Base-by-base conservation (phyloP, 2,113 vertebrate genomes). In the Tragelaphus strepsiceros region DNA sequence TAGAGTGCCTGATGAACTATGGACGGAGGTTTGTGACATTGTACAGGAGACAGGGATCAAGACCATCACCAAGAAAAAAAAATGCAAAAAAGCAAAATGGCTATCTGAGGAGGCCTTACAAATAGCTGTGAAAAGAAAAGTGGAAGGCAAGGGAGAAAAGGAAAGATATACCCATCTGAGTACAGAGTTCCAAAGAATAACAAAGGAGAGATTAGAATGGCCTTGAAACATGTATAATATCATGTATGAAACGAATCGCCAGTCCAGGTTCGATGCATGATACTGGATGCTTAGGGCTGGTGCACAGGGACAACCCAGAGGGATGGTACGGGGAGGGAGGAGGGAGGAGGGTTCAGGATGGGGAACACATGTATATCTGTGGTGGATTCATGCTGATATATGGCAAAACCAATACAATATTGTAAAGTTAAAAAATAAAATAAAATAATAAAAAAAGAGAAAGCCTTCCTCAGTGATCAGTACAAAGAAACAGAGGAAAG, bases 11-110 rank as follows among this genome's bases (percentile, higher is more conserved):
- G 64, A 35, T 71, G 17, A 71, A 71, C n/a, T 11, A 71, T 35
- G n/a, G 9, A 5, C 0, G 2, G 64, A 35, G n/a, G 64, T 71
- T 35, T 2, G 0, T 35, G 17, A 35, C 64, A 71, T 11, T 71
- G 64, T 71, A 71, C n/a, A 71, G 64, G 64, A 71, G 64, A 71
- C 9, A 35, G n/a, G 17, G n/a, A 32, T 67, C 32, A 67, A 67
- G 17, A 67, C 17, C 17, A 67, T 19, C 32, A 17, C n/a, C 32
- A 35, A 67, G n/a, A n/a, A 35, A 35, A 67, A 67, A 35, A 35
- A 21, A 67, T 35, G n/a, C n/a, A 67, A 67, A 21, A 64, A 67
- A 35, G 64, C 1, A 35, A 67, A 67, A 35, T 67, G n/a, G 17
- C 64, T 67, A 2, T 6, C 8, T 35, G 64, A 67, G n/a, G 17